These are phyloP conservation scores for Prosopocoilus inquinatus DNA, from an alignment of 2,888 invertebrate species.

Conservation along the genomic window DNA sequence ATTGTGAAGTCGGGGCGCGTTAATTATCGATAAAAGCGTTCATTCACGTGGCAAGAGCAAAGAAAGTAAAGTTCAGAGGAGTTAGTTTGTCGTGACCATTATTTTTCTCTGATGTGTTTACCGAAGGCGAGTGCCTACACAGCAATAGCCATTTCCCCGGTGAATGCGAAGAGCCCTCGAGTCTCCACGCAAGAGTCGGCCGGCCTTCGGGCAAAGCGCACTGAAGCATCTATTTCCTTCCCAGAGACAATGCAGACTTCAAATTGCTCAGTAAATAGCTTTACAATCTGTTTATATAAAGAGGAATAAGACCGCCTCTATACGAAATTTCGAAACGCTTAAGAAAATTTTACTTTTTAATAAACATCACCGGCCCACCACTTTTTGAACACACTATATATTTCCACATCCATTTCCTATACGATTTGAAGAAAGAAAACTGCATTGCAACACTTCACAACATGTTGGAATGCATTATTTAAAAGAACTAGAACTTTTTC, in stretches of 20 bases:
- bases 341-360: too few relatives aligned
- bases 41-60: background rate
- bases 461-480: too few relatives aligned
- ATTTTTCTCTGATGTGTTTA: constrained; percentile 27
- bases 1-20: constrained; percentile 17
- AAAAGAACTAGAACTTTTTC: too few relatives aligned
- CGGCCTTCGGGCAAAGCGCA: constrained; percentile 28
- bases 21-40: constrained; percentile 16
- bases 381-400: too few relatives aligned
- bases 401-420: too few relatives aligned
- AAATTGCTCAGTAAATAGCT: constrained; percentile 32
- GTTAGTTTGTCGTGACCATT: constrained; percentile 18
- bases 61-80: constrained; percentile 4
- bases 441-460: too few relatives aligned
- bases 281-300: constrained; percentile 31
- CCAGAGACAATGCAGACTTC: constrained; percentile 29
- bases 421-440: too few relatives aligned
- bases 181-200: constrained; percentile 26
- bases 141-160: constrained; percentile 28
- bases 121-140: constrained; percentile 21
- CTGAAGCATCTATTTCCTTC: constrained; percentile 27
- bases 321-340: too few relatives aligned
- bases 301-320: constrained; percentile 16
- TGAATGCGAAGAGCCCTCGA: constrained; percentile 27
- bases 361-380: too few relatives aligned